Base-by-base conservation (phyloP, 2,797 vertebrate genomes). In the Pygocentrus nattereri region DNA sequence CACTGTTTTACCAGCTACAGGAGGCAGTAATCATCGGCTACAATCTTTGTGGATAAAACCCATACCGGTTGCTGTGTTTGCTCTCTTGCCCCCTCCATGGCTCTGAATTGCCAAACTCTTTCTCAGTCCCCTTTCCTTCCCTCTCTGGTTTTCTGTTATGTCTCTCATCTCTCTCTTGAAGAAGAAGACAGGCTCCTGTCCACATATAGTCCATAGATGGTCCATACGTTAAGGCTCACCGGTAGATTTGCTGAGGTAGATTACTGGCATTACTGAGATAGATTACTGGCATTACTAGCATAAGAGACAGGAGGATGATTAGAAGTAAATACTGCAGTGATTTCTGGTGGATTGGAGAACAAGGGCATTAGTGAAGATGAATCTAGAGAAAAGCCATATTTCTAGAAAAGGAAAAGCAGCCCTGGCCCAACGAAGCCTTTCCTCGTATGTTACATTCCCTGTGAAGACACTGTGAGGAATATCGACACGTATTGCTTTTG, bases 11-110 rank as follows among this genome's bases (percentile, higher is more conserved):
- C 87, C 62, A 84, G 69, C 89, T 86, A 90, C 88, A 89, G 82
- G 84, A 87, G 82, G 89, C 58, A 74, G 81, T 93, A 94, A 95
- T 94, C 93, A 92, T 89, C 88, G 81, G 86, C 90, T 89, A 89
- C 89, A 93, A 93, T 93, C 92, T 92, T 87, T 65, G 87, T 85
- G 87, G 88, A 93, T 92, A 90, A 89, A 91, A 86, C 91, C 82
- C 82, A 0, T 0, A 83, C 72, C 0, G 13, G n/a, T 72, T 75
- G 49, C 64, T 82, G 62, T 78, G 72, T 65, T 79, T 5, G 56
- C 10, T 73, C 71, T 61, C 59, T 12, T 49, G 65, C 67, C 54
- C 72, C 64, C 62, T 72, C 44, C 34, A 5, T 61, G 25, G 30
- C 23, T 58, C 65, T 44, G 10, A 10, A 73, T 65, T 65, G 49